These are phyloP conservation scores for Zosterops lateralis DNA, from an alignment of 2,113 vertebrate species.

Conservation along the genomic window DNA sequence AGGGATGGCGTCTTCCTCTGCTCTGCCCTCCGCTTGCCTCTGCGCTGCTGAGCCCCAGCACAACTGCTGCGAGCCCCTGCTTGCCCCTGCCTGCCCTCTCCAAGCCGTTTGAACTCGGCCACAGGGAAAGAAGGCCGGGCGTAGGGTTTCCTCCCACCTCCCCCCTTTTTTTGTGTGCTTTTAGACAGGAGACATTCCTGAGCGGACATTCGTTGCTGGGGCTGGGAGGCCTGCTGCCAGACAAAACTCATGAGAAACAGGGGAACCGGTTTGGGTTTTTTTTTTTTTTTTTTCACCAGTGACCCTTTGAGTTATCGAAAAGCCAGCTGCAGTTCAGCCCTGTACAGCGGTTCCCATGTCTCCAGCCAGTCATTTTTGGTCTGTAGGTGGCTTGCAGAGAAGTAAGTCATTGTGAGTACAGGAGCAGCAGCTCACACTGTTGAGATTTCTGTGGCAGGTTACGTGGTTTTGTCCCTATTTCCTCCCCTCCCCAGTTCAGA, in stretches of 20 bases:
- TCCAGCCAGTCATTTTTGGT: not conserved
- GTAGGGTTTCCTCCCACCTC: not conserved
- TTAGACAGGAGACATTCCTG: conserved; percentile 19
- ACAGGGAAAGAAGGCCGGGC: not conserved
- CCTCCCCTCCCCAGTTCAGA: not conserved
- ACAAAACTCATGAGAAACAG: not conserved
- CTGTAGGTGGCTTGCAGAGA: conserved; percentile 3
- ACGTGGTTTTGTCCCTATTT: not conserved
- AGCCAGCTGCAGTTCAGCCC: not conserved
- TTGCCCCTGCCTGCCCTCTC: not conserved
- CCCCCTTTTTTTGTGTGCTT: not conserved
- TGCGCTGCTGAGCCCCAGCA: not conserved
- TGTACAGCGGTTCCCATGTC: not conserved
- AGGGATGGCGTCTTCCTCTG: not conserved
- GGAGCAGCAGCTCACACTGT: not conserved
- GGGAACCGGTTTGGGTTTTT: not conserved
- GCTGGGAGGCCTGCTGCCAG: not conserved
- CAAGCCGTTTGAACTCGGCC: not conserved
- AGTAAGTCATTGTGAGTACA: not conserved
- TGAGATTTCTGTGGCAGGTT: not conserved
- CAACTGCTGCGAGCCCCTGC: not conserved
- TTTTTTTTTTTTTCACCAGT: not conserved
- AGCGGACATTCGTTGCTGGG: not conserved
- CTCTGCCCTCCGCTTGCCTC: not conserved
- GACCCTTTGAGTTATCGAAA: not conserved